Percentiles rank a stretch among this genome's conserved stretches.
Conservation (phyloP, 2,888 invertebrate species). For the Nephrocerus scutellatus region DNA sequence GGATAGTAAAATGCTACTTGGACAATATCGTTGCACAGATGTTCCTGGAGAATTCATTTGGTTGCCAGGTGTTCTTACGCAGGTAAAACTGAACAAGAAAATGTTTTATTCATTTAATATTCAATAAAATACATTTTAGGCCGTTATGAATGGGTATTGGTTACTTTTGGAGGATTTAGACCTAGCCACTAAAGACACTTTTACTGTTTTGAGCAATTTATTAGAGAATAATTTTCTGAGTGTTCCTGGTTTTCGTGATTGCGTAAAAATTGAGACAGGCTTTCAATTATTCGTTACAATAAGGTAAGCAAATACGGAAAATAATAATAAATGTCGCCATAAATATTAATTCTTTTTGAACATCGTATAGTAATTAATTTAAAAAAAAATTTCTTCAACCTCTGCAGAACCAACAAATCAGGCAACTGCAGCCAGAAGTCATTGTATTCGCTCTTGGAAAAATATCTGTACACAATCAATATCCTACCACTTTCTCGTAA, state of each 20-base stretch:
- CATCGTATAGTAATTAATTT: no score
- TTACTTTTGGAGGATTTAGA: conserved; percentile 93
- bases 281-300: conserved; percentile 92
- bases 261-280: conserved; percentile 69
- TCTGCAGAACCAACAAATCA: conserved; percentile 40
- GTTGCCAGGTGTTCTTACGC: conserved; percentile 90
- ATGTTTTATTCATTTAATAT: neutral
- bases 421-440: conserved; percentile 49
- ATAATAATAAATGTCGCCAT: no score
- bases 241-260: conserved; percentile 84
- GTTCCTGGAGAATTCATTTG: conserved; percentile 96
- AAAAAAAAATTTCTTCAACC: no score
- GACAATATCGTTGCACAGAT: conserved; percentile 77
- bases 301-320: no score
- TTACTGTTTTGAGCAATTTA: conserved; percentile 76
- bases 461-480: conserved; percentile 73
- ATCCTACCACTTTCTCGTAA: conserved; percentile 68
- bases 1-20: conserved; percentile 90
- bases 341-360: no score
- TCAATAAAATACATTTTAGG: conserved; percentile 40
- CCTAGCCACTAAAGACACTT: conserved; percentile 86
- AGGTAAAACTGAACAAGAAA: conserved; percentile 46
- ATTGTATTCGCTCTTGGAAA: conserved; percentile 65
- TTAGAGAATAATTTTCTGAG: conserved; percentile 74
- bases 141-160: conserved; percentile 82